These are phyloP conservation scores for Sula dactylatra DNA, from an alignment of 2,113 vertebrate genomes.

Conservation along the genomic window DNA sequence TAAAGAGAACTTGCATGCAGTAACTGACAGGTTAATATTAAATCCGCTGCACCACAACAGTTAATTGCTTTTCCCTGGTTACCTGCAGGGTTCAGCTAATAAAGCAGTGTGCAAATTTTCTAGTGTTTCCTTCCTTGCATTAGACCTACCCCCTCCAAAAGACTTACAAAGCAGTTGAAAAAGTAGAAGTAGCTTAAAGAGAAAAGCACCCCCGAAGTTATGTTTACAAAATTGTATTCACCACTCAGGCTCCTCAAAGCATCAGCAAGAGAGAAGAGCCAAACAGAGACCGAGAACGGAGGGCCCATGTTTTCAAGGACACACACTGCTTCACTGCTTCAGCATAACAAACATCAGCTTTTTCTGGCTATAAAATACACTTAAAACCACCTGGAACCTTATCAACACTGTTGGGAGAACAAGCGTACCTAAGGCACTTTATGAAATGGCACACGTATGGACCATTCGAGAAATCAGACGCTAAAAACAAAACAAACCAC, in stretches of 20 bases:
- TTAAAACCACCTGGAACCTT: neutral
- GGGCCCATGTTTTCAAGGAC: neutral
- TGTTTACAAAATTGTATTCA: neutral
- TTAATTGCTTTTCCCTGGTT: neutral
- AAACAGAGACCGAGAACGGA: neutral
- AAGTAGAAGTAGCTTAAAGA: neutral
- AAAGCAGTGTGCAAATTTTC: neutral
- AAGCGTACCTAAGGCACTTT: neutral
- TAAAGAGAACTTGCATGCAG: neutral
- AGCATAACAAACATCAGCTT: neutral
- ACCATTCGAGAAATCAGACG: neutral
- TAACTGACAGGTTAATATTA: slow-evolving; percentile 32
- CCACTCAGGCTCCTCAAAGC: neutral
- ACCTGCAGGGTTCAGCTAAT: neutral
- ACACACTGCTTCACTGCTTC: neutral
- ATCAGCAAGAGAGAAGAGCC: neutral
- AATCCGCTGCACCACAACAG: neutral
- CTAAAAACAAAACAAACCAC: neutral
- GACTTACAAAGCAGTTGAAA: neutral
- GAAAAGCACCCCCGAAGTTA: neutral
- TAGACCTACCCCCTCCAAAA: neutral
- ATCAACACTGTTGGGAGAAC: neutral
- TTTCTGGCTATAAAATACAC: neutral
- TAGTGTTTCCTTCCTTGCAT: neutral
- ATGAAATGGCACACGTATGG: neutral